Evolutionary conservation across 2,113 vertebrate species (phyloP).

Genomic region (Typhlomys cinereus): DNA sequence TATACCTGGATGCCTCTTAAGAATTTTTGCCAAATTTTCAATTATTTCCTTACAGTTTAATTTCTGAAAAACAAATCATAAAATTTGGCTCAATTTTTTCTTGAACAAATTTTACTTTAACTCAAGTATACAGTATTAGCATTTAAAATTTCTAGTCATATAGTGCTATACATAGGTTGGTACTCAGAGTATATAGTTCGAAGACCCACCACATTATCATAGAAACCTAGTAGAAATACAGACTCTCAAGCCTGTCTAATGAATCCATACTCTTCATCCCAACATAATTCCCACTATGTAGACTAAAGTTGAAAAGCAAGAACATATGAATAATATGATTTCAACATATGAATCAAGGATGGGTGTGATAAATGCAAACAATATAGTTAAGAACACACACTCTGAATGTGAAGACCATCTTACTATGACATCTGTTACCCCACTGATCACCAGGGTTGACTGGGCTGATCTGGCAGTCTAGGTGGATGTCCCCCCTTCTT

Average conservation of each 20-base stretch:
- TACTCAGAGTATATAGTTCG: conserved; percentile 28
- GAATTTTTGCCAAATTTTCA: conserved; percentile 96
- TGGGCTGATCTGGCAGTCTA: too few relatives aligned
- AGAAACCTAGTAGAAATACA: conserved; percentile 37
- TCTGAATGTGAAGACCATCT: conserved; percentile 31
- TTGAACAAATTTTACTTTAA: conserved; percentile 49
- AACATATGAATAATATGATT: background rate
- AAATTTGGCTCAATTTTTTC: background rate
- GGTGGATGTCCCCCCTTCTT: too few relatives aligned
- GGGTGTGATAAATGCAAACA: conserved; percentile 35
- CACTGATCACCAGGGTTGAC: too few relatives aligned
- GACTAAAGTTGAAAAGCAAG: conserved; percentile 33
- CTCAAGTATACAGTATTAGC: conserved; percentile 14
- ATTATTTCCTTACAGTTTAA: conserved; percentile 99
- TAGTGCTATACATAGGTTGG: background rate
- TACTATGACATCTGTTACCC: too few relatives aligned
- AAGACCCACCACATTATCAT: background rate
- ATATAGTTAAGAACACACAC: background rate
- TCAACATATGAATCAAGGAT: background rate
- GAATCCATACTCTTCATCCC: conserved; percentile 32
- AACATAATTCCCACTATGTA: conserved; percentile 17
- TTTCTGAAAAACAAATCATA: conserved; percentile 87
- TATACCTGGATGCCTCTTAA: conserved; percentile 97
- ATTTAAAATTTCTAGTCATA: conserved; percentile 50
- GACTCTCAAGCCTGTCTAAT: background rate